phyloP scores from a whole-genome alignment of 1,140 invertebrate genomes.

The Anoplophora glabripennis region DNA sequence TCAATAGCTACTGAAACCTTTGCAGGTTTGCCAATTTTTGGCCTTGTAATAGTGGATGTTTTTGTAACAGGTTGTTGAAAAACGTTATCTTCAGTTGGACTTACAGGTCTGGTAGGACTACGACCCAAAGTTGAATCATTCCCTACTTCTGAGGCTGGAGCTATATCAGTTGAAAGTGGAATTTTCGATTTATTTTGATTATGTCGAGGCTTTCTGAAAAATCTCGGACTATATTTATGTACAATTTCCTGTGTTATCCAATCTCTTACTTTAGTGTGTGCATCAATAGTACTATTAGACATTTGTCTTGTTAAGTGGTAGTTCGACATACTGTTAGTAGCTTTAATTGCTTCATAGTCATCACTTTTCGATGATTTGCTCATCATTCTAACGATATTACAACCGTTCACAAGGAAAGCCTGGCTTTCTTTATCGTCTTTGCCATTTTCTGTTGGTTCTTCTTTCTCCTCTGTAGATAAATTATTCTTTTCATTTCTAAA shows the following conservation, averaged over 20 bases:
- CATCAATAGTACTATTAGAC: slow-evolving; percentile 76
- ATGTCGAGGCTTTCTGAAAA: slow-evolving; percentile 34
- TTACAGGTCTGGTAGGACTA: slow-evolving; percentile 51
- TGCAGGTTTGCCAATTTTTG: slow-evolving; percentile 47
- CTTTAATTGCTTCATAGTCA: slow-evolving; percentile 56
- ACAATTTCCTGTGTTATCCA: slow-evolving; percentile 79
- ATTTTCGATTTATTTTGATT: neutral
- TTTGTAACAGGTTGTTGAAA: slow-evolving; percentile 23
- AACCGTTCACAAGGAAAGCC: slow-evolving; percentile 44
- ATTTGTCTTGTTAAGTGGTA: slow-evolving; percentile 67
- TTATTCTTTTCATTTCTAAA: slow-evolving; percentile 41
- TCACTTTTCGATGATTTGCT: slow-evolving; percentile 53
- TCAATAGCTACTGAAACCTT: slow-evolving; percentile 74
- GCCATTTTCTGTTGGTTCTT: slow-evolving; percentile 51
- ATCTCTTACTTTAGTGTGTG: slow-evolving; percentile 78
- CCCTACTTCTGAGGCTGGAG: slow-evolving; percentile 45
- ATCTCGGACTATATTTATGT: slow-evolving; percentile 66
- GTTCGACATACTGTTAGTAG: slow-evolving; percentile 60
- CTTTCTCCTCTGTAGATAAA: slow-evolving; percentile 53
- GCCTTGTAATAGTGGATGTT: slow-evolving; percentile 29
- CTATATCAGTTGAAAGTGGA: neutral
- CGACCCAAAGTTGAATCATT: slow-evolving; percentile 47
- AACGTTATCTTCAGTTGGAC: slow-evolving; percentile 44
- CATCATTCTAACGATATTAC: slow-evolving; percentile 57
- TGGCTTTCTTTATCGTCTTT: slow-evolving; percentile 16